Percentiles rank a stretch among this genome's conserved stretches.
phyloP scores from a whole-genome alignment of 1,140 invertebrate species.

The Nephotettix cincticeps region DNA sequence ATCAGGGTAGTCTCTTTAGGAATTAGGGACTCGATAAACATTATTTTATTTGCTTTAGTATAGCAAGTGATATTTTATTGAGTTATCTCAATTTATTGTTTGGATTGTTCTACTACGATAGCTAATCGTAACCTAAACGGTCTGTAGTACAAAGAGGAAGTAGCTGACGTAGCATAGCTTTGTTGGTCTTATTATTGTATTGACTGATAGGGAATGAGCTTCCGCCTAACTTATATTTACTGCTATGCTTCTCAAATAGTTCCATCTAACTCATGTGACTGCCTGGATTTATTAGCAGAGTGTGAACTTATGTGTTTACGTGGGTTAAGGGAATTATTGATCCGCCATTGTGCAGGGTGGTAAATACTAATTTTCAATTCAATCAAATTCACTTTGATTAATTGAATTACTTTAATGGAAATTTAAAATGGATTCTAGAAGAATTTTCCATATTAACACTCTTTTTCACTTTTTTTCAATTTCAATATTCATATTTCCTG shows the following conservation, averaged over 20 bases:
- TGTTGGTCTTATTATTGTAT: background rate
- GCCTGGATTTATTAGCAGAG: background rate
- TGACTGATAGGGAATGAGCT: background rate
- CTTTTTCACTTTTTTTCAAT: too few relatives aligned
- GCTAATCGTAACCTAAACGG: background rate
- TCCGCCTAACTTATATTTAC: background rate
- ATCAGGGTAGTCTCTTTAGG: background rate
- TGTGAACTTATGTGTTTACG: too few relatives aligned
- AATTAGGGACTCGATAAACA: constrained; percentile 23
- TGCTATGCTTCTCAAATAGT: background rate
- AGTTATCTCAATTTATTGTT: background rate
- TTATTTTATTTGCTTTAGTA: background rate
- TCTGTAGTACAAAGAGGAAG: background rate
- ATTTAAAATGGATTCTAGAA: too few relatives aligned
- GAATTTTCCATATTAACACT: too few relatives aligned
- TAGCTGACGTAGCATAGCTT: background rate
- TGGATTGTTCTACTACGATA: background rate
- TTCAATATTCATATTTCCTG: too few relatives aligned
- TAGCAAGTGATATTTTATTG: background rate
- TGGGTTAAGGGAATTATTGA: too few relatives aligned
- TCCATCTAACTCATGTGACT: background rate
- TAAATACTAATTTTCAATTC: too few relatives aligned
- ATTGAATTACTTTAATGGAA: too few relatives aligned
- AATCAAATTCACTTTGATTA: too few relatives aligned
- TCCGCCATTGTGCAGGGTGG: too few relatives aligned